phyloP scores from a whole-genome alignment of 2,797 vertebrate species.

The Loris lydekkerianus region DNA sequence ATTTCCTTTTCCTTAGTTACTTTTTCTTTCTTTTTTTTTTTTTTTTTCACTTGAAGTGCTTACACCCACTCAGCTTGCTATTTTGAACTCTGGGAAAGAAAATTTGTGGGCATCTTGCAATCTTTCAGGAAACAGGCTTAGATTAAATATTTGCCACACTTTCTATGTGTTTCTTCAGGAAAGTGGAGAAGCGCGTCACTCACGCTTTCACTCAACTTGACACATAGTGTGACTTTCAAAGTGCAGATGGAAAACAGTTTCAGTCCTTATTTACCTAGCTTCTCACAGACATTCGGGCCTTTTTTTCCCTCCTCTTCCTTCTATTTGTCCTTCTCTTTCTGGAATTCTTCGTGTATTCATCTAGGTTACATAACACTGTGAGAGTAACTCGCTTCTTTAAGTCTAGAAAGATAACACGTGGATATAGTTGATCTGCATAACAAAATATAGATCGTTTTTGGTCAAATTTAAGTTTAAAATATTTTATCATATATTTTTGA shows the following conservation, averaged over 20 bases:
- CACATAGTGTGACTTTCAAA: slow-evolving; percentile 31
- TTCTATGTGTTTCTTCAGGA: slow-evolving; percentile 54
- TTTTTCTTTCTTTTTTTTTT: background rate
- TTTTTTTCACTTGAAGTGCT: slow-evolving; percentile 77
- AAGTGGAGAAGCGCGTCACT: slow-evolving; percentile 39
- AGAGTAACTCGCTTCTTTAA: background rate
- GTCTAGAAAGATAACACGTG: background rate
- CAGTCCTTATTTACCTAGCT: background rate
- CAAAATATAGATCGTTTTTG: background rate
- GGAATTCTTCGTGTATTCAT: background rate
- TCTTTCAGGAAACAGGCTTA: slow-evolving; percentile 81
- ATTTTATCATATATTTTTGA: slow-evolving; percentile 19
- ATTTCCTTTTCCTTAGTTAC: slow-evolving; percentile 74
- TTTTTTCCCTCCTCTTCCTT: background rate
- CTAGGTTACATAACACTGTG: slow-evolving; percentile 17
- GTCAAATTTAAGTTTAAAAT: background rate
- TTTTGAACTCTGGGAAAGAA: slow-evolving; percentile 85
- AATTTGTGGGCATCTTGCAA: slow-evolving; percentile 80
- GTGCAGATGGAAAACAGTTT: background rate
- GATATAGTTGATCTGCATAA: background rate
- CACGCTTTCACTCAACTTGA: slow-evolving; percentile 10
- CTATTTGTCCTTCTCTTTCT: background rate
- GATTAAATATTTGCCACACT: slow-evolving; percentile 78
- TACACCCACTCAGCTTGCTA: slow-evolving; percentile 77
- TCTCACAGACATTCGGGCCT: background rate